Evolutionary conservation across 2,797 vertebrate species (phyloP).

Genomic region (Sylvilagus floridanus): DNA sequence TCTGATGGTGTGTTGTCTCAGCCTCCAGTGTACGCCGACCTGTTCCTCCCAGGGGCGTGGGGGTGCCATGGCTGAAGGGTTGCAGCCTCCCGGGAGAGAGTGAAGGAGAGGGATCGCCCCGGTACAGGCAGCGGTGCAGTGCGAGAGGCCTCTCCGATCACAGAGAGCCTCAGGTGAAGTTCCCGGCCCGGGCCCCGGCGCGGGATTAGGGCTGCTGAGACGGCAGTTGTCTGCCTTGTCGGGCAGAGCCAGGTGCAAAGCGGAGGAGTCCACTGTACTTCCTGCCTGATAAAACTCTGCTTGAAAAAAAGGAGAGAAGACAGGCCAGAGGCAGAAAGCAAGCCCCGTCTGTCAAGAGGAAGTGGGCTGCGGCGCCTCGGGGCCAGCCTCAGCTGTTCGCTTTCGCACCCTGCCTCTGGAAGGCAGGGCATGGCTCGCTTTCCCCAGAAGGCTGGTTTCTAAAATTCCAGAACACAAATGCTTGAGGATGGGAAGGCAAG

Average conservation of each 20-base stretch:
- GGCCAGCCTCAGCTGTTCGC: neutral
- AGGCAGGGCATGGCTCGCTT: no score
- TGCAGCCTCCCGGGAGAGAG: neutral
- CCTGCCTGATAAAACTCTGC: slow-evolving; percentile 60
- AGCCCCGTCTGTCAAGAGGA: slow-evolving; percentile 22
- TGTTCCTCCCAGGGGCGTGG: neutral
- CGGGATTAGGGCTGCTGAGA: neutral
- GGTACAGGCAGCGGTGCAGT: neutral
- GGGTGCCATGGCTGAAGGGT: neutral
- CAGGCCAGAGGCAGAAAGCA: slow-evolving; percentile 52
- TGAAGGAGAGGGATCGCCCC: neutral
- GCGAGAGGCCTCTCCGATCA: neutral
- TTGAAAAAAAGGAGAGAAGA: neutral
- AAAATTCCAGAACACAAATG: neutral
- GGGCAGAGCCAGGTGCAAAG: neutral
- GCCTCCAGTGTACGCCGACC: neutral
- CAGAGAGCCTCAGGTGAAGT: neutral
- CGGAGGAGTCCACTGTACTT: slow-evolving; percentile 70
- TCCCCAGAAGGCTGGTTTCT: no score
- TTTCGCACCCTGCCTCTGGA: no score
- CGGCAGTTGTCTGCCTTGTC: slow-evolving; percentile 7
- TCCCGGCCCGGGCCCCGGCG: neutral
- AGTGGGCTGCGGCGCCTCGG: fast-evolving
- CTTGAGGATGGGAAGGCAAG: neutral
- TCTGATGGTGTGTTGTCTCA: neutral